phyloP scores from a whole-genome alignment of 2,888 invertebrate species.

The Spicauda simplicius region DNA sequence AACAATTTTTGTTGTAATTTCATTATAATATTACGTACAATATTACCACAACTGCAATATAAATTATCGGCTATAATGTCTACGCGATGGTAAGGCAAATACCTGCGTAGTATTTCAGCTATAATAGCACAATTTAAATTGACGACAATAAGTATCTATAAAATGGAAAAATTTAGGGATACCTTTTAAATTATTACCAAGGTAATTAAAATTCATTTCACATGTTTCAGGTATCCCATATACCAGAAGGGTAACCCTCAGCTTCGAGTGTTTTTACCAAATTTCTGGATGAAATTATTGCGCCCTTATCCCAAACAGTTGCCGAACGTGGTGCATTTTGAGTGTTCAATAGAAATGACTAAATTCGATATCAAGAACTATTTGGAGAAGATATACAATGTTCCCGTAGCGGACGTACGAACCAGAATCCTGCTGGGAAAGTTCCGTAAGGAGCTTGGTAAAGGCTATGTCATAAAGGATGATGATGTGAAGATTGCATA shows the following conservation, averaged over 20 bases:
- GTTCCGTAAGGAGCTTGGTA: slow-evolving; percentile 84
- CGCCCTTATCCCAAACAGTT: slow-evolving; percentile 88
- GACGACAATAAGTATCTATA: no score
- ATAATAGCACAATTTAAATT: no score
- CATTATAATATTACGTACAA: background rate
- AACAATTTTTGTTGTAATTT: background rate
- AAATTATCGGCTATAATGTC: slow-evolving; percentile 55
- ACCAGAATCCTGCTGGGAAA: slow-evolving; percentile 90
- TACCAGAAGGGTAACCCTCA: slow-evolving; percentile 98
- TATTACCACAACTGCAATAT: background rate
- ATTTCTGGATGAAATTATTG: slow-evolving; percentile 98
- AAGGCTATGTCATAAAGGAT: slow-evolving; percentile 90
- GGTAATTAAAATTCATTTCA: background rate
- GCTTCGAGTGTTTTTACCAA: slow-evolving; percentile 95
- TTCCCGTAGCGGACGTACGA: slow-evolving; percentile 91
- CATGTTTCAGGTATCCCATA: slow-evolving; percentile 91
- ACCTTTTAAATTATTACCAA: no score
- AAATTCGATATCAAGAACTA: slow-evolving; percentile 95
- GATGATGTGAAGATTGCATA: slow-evolving; percentile 93
- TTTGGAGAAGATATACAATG: slow-evolving; percentile 96
- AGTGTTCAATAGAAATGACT: slow-evolving; percentile 98
- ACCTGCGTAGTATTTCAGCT: no score
- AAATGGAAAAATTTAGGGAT: no score
- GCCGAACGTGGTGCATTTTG: slow-evolving; percentile 93
- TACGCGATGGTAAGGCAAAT: slow-evolving; percentile 66